These are phyloP conservation scores for Antheraea mylitta DNA, from an alignment of 1,140 invertebrate genomes.

Conservation along the genomic window DNA sequence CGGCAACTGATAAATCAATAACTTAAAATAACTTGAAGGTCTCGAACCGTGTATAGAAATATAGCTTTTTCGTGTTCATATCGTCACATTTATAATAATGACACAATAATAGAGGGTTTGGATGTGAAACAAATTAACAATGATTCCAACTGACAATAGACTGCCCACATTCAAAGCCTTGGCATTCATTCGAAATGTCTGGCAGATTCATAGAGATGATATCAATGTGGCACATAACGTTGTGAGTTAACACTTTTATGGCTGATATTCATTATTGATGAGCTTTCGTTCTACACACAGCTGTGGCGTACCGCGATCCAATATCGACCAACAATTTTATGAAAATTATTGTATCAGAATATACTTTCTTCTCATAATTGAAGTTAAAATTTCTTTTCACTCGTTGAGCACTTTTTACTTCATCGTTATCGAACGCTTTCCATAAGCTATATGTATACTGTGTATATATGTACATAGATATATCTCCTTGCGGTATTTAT, in stretches of 20 bases:
- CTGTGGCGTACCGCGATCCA: neutral
- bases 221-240: constrained; percentile 43
- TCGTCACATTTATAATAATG: constrained; percentile 18
- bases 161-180: constrained; percentile 63
- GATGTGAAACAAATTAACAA: constrained; percentile 64
- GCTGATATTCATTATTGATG: constrained; percentile 40
- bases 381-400: no score
- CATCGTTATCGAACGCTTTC: no score
- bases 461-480: no score
- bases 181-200: constrained; percentile 68
- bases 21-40: constrained; percentile 3
- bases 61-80: neutral
- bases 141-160: constrained; percentile 50
- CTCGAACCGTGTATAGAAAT: constrained; percentile 14
- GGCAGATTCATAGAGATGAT: constrained; percentile 62
- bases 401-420: no score
- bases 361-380: no score
- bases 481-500: no score
- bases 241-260: constrained; percentile 51
- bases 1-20: neutral
- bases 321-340: neutral
- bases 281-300: neutral
- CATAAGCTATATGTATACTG: no score
- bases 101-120: constrained; percentile 33
- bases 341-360: no score